Base-by-base conservation (phyloP, 92 coral and sea anemone genomes). In the Porites evermanni region DNA sequence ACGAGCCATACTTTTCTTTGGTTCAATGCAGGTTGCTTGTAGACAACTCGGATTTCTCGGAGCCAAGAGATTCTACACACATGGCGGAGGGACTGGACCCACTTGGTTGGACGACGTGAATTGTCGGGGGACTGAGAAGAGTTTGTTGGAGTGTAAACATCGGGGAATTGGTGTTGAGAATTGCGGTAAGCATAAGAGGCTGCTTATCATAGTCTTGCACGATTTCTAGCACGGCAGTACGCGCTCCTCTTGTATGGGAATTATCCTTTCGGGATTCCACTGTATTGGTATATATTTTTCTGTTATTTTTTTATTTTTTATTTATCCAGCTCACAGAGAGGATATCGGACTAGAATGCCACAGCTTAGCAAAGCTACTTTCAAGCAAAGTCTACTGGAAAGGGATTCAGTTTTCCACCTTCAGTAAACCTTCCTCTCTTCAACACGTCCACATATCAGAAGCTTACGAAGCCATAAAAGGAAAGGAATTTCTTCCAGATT, bases 1-100 rank as follows among this genome's bases (percentile, higher is more conserved):
- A 64, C 7, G 19, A 13, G 12, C 6, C 12, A 70, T 3, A 0
- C 16, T 8, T 75, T 21, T 58, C 17, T 50, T 44, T 65, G 11
- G 6, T 44, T 50, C 63, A 65, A 2, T 13, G 2, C 20, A 64
- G 71, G 97, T 92, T 2, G 97, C 97, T 2, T 94, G 97, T 75
- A 88, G 92, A 74, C 91, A 92, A 75, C 90, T 94, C 9, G 97
- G 97, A 14, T 94, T 91, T 61, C 63, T 70, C 21, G 91, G 90
- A 7, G 93, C 88, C 12, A 92, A 74, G 53, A 75, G 91, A 18
- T 82, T 67, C 54, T 80, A 88, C 79, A 80, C 84, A 20, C 85
- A 80, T 66, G 82, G 88, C 29, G 56, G 84, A 18, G 97, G 93
- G 20, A 69, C 56, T 1, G 95, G 95, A 10, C 86, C 87, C 1